phyloP scores from a whole-genome alignment of 2,797 vertebrate species.

The Myripristis jacobus region DNA sequence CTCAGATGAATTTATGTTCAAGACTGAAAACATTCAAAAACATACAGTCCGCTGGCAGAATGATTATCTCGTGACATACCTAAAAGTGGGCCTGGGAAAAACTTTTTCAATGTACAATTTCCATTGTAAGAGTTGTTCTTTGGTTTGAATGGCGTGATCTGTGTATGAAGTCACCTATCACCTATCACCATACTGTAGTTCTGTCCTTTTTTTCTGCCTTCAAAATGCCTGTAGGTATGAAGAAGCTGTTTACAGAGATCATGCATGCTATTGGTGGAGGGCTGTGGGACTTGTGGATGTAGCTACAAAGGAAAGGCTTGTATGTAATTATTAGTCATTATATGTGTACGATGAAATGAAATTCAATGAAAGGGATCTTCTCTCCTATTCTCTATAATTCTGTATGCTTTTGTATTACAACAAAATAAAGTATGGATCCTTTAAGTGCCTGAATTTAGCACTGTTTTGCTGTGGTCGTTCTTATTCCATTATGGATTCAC shows the following conservation, averaged over 20 bases:
- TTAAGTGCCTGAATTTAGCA: slow-evolving; percentile 97
- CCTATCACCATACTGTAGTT: slow-evolving; percentile 36
- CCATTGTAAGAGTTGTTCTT: slow-evolving; percentile 26
- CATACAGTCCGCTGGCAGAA: slow-evolving; percentile 4
- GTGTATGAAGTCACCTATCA: slow-evolving; percentile 38
- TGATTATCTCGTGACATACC: slow-evolving; percentile 9
- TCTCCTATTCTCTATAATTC: slow-evolving; percentile 90
- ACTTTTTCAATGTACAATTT: slow-evolving; percentile 22
- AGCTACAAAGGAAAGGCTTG: slow-evolving; percentile 73
- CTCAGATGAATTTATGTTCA: slow-evolving; percentile 27
- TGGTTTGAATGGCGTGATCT: slow-evolving; percentile 42
- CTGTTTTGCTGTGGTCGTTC: slow-evolving; percentile 59
- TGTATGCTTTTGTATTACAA: slow-evolving; percentile 93
- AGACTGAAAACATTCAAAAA: slow-evolving; percentile 33
- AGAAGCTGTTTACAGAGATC: slow-evolving; percentile 68
- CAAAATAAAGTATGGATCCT: slow-evolving; percentile 97
- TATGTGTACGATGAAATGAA: slow-evolving; percentile 88
- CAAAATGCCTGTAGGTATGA: slow-evolving; percentile 47
- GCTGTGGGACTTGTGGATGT: slow-evolving; percentile 75
- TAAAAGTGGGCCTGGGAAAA: slow-evolving; percentile 5
- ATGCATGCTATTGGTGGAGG: slow-evolving; percentile 79
- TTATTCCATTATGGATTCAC: slow-evolving; percentile 36
- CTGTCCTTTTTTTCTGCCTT: slow-evolving; percentile 42
- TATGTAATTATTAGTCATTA: slow-evolving; percentile 86
- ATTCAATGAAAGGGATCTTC: slow-evolving; percentile 89